Conservation (phyloP, 2,113 vertebrate genomes). For the Cepphus grylle region DNA sequence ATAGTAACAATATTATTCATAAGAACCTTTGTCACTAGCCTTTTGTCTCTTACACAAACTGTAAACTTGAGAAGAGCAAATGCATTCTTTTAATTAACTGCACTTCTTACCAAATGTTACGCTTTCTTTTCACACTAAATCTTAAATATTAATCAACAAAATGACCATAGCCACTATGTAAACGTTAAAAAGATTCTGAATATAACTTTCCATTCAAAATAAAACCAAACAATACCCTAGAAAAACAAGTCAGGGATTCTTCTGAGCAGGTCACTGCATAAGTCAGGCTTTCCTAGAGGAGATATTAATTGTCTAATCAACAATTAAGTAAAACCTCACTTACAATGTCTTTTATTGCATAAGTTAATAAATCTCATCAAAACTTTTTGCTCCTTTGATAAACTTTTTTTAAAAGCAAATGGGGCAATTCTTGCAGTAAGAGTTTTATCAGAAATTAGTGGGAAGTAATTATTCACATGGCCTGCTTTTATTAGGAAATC, state of each 20-base stretch:
- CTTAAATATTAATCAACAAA: background rate
- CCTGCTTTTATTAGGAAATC: conserved; percentile 29
- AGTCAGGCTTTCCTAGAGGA: background rate
- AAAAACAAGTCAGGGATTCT: background rate
- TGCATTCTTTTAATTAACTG: conserved; percentile 12
- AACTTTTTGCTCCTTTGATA: background rate
- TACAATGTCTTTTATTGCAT: background rate
- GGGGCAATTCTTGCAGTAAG: background rate
- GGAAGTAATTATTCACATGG: conserved; percentile 6
- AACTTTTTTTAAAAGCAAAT: background rate
- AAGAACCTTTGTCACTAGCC: conserved; percentile 33
- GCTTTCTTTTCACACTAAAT: background rate
- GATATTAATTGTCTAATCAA: background rate
- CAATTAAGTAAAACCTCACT: background rate
- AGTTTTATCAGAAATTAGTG: background rate
- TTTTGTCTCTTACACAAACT: background rate
- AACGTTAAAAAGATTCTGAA: background rate
- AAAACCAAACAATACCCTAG: background rate
- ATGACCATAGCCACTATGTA: background rate
- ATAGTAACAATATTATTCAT: background rate
- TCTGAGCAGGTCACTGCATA: background rate
- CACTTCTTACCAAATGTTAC: background rate
- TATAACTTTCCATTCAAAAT: background rate
- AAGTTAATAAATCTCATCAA: background rate
- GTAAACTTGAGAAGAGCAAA: background rate